Evolutionary conservation across 2,113 vertebrate species (phyloP).

Genomic region (Pristiophorus japonicus): DNA sequence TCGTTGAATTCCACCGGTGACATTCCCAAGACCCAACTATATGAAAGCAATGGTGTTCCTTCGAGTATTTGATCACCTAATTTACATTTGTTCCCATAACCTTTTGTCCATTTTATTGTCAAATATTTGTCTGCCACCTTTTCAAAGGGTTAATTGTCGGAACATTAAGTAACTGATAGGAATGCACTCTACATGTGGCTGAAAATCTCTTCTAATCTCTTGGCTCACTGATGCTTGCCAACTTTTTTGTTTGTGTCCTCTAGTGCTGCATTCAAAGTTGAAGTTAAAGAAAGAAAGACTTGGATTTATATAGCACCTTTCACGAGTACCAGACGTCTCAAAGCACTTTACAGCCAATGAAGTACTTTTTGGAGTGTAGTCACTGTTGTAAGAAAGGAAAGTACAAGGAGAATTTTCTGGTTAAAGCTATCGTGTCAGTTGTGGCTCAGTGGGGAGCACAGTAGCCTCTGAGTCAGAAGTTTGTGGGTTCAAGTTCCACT

Average conservation of each 20-base stretch:
- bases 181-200: background rate
- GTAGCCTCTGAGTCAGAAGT: too few species aligned
- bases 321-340: too few species aligned
- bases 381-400: background rate
- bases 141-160: background rate
- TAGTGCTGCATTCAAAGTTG: background rate
- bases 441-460: too few species aligned
- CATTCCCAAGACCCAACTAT: background rate
- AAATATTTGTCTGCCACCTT: background rate
- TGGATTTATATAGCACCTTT: too few species aligned
- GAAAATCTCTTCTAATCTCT: background rate
- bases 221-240: background rate
- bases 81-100: background rate
- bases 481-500: too few species aligned
- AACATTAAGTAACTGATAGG: background rate
- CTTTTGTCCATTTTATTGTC: background rate
- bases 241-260: background rate
- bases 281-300: too few species aligned
- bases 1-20: background rate
- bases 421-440: background rate
- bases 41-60: background rate
- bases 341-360: too few species aligned
- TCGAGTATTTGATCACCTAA: background rate
- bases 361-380: too few species aligned
- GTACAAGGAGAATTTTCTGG: background rate